Percentiles rank a stretch among this genome's conserved stretches.
Conservation (phyloP, 2,113 vertebrate genomes). For the Thryonomys swinderianus region DNA sequence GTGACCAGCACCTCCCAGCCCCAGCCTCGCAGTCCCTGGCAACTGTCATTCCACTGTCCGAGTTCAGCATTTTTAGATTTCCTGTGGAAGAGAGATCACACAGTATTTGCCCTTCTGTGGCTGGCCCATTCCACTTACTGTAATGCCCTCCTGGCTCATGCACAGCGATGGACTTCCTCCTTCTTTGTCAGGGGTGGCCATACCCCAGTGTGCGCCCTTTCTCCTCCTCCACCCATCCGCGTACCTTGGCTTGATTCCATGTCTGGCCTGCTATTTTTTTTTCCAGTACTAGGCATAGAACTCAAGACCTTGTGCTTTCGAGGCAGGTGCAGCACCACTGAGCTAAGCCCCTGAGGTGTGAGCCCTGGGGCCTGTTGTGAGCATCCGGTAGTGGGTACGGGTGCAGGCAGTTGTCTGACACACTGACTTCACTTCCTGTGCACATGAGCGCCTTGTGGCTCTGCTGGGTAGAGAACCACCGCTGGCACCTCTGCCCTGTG, state of each 20-base stretch:
- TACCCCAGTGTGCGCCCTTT: too few relatives aligned
- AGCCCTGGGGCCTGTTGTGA: not conserved
- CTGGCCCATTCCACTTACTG: not conserved
- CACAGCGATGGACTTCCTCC: not conserved
- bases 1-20: not conserved
- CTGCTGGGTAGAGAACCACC: not conserved
- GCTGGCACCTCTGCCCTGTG: not conserved
- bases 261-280: too few relatives aligned
- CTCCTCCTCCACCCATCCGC: not conserved
- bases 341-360: too few relatives aligned
- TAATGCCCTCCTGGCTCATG: not conserved
- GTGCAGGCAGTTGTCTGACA: too few relatives aligned
- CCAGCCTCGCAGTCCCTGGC: not conserved
- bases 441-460: too few relatives aligned
- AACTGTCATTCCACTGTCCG: not conserved
- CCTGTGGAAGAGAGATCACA: too few relatives aligned
- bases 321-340: too few relatives aligned
- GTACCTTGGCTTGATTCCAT: not conserved
- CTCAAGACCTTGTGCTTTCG: too few relatives aligned
- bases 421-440: not conserved
- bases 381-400: not conserved
- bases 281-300: too few relatives aligned
- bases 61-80: not conserved
- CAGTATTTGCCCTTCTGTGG: not conserved
- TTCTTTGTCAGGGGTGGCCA: not conserved